phyloP scores from a whole-genome alignment of 2,113 vertebrate genomes.

The Coptodon bakossiorum region DNA sequence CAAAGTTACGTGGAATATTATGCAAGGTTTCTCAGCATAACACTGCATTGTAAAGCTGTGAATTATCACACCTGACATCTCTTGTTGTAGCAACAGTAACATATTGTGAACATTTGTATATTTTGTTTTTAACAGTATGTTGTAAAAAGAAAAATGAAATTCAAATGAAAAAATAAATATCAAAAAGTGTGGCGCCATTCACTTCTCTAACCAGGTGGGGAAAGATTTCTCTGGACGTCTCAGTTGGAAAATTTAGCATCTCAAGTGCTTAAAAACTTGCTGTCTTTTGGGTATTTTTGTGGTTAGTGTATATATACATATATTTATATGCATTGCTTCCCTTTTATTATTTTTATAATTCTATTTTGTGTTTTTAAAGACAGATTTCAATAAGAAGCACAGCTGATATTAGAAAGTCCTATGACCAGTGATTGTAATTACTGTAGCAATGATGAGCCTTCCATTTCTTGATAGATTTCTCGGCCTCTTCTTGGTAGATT shows the following conservation, averaged over 20 bases:
- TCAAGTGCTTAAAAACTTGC: background rate
- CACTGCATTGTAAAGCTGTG: background rate
- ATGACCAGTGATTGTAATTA: background rate
- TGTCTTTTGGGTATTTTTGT: background rate
- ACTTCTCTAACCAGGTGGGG: fast-evolving
- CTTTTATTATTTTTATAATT: background rate
- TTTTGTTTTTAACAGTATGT: background rate
- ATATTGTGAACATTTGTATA: background rate
- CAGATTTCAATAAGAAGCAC: background rate
- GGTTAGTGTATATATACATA: background rate
- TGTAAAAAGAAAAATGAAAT: background rate
- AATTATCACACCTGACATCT: background rate
- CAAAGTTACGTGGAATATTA: background rate
- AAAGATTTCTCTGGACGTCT: background rate
- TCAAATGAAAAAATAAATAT: background rate
- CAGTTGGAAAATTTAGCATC: background rate
- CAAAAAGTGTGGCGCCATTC: background rate
- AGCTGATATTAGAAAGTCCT: background rate
- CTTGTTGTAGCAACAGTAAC: background rate
- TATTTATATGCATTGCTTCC: background rate
- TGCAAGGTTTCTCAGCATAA: background rate
- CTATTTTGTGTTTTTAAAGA: background rate
- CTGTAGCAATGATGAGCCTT: background rate
- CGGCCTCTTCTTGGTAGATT: background rate
- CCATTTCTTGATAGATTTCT: background rate